Conservation (phyloP, 2,797 vertebrate genomes). For the Lepidocolaptes lacrymiger region DNA sequence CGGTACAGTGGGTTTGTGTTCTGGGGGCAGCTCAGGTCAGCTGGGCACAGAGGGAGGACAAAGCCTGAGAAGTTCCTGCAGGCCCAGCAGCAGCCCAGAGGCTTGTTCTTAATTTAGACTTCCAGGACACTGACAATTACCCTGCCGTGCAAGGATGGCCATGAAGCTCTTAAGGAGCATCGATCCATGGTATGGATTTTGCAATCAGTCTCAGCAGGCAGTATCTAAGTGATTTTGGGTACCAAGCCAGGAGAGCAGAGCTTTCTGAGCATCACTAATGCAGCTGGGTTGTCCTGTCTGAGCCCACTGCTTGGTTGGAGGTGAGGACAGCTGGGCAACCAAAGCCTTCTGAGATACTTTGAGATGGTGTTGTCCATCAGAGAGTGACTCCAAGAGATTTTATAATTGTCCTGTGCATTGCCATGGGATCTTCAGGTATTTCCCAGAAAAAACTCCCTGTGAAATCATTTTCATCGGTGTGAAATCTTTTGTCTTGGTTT, state of each 20-base stretch:
- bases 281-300: background rate
- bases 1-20: conserved; percentile 13
- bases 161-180: background rate
- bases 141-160: background rate
- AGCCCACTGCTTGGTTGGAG: background rate
- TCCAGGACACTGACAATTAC: background rate
- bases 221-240: background rate
- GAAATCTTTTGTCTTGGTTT: background rate
- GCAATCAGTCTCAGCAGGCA: background rate
- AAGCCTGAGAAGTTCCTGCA: conserved; percentile 39
- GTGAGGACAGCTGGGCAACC: background rate
- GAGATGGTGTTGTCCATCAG: background rate
- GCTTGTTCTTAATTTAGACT: conserved; percentile 63
- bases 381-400: background rate
- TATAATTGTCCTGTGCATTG: background rate
- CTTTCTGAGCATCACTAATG: background rate
- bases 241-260: background rate
- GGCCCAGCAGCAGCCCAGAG: conserved; percentile 32
- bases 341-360: background rate
- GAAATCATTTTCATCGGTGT: background rate
- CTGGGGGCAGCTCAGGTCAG: conserved; percentile 51
- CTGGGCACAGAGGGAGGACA: background rate
- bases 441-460: background rate
- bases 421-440: background rate
- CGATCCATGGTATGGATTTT: background rate